These are phyloP conservation scores for Dryomyza anilis DNA, from an alignment of 2,888 invertebrate genomes.

Conservation along the genomic window DNA sequence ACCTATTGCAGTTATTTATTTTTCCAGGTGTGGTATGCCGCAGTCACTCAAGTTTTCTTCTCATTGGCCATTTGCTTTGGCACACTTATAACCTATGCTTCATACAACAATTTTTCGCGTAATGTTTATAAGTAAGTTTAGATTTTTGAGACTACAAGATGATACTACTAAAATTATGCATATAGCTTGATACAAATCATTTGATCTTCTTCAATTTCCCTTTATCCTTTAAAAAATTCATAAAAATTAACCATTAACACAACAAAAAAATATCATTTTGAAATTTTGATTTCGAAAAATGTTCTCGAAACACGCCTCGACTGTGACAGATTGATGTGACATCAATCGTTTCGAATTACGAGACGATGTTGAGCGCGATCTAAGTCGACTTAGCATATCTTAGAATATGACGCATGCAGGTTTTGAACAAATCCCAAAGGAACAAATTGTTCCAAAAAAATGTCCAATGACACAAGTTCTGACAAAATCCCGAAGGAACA, in stretches of 20 bases:
- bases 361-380: too few relatives aligned
- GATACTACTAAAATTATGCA: too few relatives aligned
- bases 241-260: neutral
- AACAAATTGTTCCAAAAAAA: too few relatives aligned
- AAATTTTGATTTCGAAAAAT: too few relatives aligned
- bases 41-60: constrained; percentile 70
- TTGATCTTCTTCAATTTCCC: neutral
- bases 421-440: too few relatives aligned
- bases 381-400: too few relatives aligned
- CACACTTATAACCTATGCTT: constrained; percentile 67
- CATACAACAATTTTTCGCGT: constrained; percentile 67
- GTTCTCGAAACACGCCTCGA: too few relatives aligned
- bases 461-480: too few relatives aligned
- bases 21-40: constrained; percentile 68
- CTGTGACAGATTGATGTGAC: too few relatives aligned
- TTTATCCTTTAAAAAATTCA: neutral
- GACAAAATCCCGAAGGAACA: too few relatives aligned
- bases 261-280: neutral
- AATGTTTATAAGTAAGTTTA: constrained; percentile 64
- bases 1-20: neutral
- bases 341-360: too few relatives aligned
- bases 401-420: too few relatives aligned
- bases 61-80: constrained; percentile 70
- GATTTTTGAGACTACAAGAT: neutral
- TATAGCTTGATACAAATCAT: neutral